These are phyloP conservation scores for Craterocephalus amniculus DNA, from an alignment of 2,797 vertebrate genomes.

Conservation along the genomic window DNA sequence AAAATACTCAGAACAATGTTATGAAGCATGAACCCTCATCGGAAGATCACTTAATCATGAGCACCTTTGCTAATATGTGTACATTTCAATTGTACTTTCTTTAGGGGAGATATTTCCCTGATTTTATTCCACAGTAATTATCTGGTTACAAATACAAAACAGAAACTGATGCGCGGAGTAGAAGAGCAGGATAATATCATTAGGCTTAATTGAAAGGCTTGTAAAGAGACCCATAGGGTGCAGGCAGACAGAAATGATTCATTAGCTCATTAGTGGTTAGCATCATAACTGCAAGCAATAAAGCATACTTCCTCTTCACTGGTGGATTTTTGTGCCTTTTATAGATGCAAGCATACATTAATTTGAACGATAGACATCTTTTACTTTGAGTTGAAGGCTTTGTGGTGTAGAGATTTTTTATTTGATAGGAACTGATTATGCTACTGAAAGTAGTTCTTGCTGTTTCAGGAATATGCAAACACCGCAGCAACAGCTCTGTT, in stretches of 20 bases:
- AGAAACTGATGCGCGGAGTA: background rate
- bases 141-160: background rate
- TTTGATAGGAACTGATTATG: background rate
- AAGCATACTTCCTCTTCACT: background rate
- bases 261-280: background rate
- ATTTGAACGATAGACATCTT: background rate
- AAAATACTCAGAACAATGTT: background rate
- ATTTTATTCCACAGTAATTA: background rate
- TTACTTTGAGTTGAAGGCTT: background rate
- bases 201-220: background rate
- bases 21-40: no score
- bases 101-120: background rate
- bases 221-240: background rate
- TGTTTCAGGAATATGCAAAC: background rate
- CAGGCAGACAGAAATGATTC: background rate
- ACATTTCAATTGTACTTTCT: background rate
- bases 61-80: no score
- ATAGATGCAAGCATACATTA: background rate
- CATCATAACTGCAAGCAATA: background rate
- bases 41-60: no score
- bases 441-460: background rate
- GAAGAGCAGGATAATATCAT: background rate
- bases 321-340: background rate
- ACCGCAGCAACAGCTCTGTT: no score
- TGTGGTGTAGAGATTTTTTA: background rate